Percentiles rank a stretch among this genome's conserved stretches.
Evolutionary conservation across 2,113 vertebrate species (phyloP).

Genomic region (Burhinus bistriatus): DNA sequence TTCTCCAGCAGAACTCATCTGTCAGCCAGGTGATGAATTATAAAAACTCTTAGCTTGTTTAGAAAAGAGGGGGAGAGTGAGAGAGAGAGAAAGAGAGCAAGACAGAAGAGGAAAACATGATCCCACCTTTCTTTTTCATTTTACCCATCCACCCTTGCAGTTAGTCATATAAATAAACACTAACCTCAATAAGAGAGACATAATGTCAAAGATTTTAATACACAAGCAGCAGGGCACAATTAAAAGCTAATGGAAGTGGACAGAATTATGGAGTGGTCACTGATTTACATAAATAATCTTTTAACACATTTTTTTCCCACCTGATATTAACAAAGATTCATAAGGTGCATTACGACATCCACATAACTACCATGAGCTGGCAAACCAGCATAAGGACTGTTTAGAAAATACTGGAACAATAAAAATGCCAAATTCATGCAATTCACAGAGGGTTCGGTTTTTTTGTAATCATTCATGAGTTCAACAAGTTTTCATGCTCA

Average conservation of each 20-base stretch:
- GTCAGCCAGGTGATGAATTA: slow-evolving; percentile 99
- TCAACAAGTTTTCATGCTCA: neutral
- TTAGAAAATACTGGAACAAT: neutral
- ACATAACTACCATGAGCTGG: neutral
- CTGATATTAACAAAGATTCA: neutral
- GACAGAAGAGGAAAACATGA: neutral
- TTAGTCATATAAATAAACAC: neutral
- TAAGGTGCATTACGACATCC: neutral
- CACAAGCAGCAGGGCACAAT: neutral
- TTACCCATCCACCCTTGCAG: neutral
- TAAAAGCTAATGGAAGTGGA: neutral
- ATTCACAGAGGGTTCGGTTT: neutral
- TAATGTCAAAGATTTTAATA: neutral
- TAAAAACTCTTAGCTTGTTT: slow-evolving; percentile 98
- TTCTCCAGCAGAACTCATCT: slow-evolving; percentile 99
- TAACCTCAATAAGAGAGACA: neutral
- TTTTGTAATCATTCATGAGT: neutral
- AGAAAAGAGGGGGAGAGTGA: slow-evolving; percentile 75
- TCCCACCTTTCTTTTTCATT: slow-evolving; percentile 51
- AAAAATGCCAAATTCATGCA: neutral
- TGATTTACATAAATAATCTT: neutral
- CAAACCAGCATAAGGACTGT: neutral
- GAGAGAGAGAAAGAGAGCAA: neutral
- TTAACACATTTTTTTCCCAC: neutral
- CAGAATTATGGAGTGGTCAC: neutral